Evolutionary conservation across 2,113 vertebrate genomes (phyloP).

Genomic region (Gadus macrocephalus): DNA sequence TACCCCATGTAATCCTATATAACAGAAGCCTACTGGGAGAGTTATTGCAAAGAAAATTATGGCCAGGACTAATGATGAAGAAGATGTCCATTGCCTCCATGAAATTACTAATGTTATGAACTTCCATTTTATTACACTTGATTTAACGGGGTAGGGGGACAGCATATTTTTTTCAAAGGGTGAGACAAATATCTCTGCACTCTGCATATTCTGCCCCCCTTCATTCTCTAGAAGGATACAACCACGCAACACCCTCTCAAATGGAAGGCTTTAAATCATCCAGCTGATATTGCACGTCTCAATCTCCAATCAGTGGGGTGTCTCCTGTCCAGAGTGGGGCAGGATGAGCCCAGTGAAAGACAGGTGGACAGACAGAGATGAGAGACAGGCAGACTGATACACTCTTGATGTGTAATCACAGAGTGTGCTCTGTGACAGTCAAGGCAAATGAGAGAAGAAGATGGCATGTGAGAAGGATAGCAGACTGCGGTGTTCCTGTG

Average conservation of each 20-base stretch:
- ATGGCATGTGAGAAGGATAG: constrained; percentile 26
- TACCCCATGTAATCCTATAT: constrained; percentile 71
- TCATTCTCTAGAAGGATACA: not conserved
- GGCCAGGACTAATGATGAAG: constrained; percentile 49
- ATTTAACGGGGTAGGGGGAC: not conserved
- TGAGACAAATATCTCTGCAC: not conserved
- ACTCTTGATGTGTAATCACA: constrained; percentile 64
- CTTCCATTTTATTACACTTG: not conserved
- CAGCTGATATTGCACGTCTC: constrained; percentile 9
- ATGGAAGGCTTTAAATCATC: not conserved
- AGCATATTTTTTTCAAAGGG: not conserved
- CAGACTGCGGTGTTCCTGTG: constrained; percentile 22
- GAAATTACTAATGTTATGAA: constrained; percentile 34
- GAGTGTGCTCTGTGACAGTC: constrained; percentile 34
- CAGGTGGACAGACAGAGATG: constrained; percentile 37
- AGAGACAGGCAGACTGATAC: constrained; percentile 46
- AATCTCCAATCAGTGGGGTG: constrained; percentile 7
- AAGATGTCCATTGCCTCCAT: constrained; percentile 44
- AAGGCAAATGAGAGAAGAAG: constrained; percentile 15
- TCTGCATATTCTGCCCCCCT: not conserved
- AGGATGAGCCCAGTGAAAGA: constrained; percentile 31
- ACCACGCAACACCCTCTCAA: not conserved
- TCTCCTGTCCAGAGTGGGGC: constrained; percentile 15
- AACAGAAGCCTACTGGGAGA: constrained; percentile 61
- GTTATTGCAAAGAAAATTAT: constrained; percentile 65